Evolutionary conservation across 2,888 invertebrate species (phyloP), one percentile per base, ranked within the genome.

Genomic region (Plagodis pulveraria): DNA sequence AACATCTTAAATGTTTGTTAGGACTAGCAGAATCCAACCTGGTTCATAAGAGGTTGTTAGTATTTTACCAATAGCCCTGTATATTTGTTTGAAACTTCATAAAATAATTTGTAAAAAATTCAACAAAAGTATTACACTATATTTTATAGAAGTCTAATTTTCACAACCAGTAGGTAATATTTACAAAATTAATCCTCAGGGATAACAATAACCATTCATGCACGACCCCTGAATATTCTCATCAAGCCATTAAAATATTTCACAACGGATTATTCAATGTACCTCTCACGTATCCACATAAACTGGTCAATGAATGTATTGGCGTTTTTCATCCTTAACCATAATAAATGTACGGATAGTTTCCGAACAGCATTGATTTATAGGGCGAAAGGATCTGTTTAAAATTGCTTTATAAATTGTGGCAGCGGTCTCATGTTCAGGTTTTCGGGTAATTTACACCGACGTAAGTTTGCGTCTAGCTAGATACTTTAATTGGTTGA

Each of bases 301-400:
- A 59, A 63, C 57, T 70, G 71, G 73, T 43, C 49, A 53, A 41
- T 56, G 63, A 71, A 73, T 71, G 66, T 76, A 79, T 76, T 72
- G 73, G 68, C 67, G 74, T 82, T 80, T 80, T 81, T 80, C 81
- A 81, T 77, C 74, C 78, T 73, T 75, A 73, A 77, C 67, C 79
- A 78, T 77, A 78, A 86, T 81, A 78, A 82, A 87, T 84, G 83
- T 69, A 67, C 74, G 75, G 77, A 74, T 80, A 83, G 81, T 80
- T 76, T 75, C 73, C 71, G 70, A 59, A 65, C 72, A 78, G 70
- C 81, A 76, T 77, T 84, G 84, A 86, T 86, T 84, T 82, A 86
- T 84, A 68, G 69, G 74, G 76, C 72, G 72, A 62, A 71, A 58
- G 70, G 62, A 66, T 65, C 65, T 70, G 74, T 71, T 77, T 78